Conservation (phyloP, 2,797 vertebrate genomes). For the Scleropages formosus region DNA sequence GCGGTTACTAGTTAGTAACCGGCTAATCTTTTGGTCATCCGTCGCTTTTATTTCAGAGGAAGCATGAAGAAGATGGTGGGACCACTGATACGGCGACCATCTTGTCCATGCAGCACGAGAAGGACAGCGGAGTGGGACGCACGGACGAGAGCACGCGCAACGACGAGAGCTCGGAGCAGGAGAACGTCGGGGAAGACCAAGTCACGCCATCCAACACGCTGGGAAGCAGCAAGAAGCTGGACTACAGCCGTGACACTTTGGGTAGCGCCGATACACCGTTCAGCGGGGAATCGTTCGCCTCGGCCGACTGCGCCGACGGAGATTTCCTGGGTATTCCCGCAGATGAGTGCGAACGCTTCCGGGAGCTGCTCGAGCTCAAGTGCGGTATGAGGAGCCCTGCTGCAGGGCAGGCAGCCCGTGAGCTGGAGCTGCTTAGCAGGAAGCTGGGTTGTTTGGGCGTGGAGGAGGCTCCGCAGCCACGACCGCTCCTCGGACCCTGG, state of each 20-base stretch:
- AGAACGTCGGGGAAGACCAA: conserved; percentile 60
- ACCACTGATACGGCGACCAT: conserved; percentile 33
- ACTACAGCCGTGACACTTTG: not conserved
- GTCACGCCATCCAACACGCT: not conserved
- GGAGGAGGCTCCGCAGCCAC: conserved; percentile 56
- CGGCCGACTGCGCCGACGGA: conserved; percentile 38
- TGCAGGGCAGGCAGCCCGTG: not conserved
- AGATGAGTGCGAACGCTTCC: conserved; percentile 71
- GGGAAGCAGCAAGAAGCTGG: too few species aligned
- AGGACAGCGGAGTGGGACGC: conserved; percentile 79
- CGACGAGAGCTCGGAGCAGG: conserved; percentile 66
- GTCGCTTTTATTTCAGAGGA: not conserved
- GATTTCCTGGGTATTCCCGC: conserved; percentile 37
- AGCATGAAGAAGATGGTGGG: not conserved
- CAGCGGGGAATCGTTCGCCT: conserved; percentile 35
- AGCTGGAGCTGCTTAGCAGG: not conserved
- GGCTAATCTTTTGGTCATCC: not conserved
- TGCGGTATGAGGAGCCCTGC: conserved; percentile 51
- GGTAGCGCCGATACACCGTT: conserved; percentile 49
- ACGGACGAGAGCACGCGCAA: conserved; percentile 74
- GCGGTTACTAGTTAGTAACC: not conserved
- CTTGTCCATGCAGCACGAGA: conserved; percentile 74
- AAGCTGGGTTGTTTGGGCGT: not conserved
- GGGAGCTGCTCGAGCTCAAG: conserved; percentile 75
- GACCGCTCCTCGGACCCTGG: conserved; percentile 32